Evolutionary conservation across 1,140 invertebrate species (phyloP).

Genomic region (Drosophila virilis): DNA sequence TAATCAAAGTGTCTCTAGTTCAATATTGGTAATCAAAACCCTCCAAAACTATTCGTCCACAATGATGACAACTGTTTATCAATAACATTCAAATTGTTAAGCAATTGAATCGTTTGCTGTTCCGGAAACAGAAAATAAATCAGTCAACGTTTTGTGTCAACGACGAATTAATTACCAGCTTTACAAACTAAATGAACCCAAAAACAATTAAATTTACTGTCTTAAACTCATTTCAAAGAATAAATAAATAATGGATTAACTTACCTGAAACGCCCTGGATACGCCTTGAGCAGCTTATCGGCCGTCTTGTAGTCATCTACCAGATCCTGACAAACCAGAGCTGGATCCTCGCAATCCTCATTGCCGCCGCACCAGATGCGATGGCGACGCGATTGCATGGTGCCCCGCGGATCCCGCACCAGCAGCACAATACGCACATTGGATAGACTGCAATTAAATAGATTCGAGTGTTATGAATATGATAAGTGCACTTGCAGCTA

Average conservation of each 20-base stretch:
- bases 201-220: too few relatives aligned
- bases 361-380: conserved; percentile 93
- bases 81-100: too few relatives aligned
- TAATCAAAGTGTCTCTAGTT: too few relatives aligned
- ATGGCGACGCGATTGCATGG: conserved; percentile 93
- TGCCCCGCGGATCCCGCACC: conserved; percentile 93
- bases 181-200: too few relatives aligned
- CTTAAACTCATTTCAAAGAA: too few relatives aligned
- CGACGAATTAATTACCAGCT: too few relatives aligned
- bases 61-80: too few relatives aligned
- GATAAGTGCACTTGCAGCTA: conserved; percentile 36
- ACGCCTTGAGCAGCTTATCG: conserved; percentile 87
- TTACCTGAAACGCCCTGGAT: conserved; percentile 90
- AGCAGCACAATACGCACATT: conserved; percentile 91
- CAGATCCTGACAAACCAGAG: conserved; percentile 91
- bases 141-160: too few relatives aligned
- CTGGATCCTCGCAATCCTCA: conserved; percentile 92
- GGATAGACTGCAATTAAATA: conserved; percentile 85
- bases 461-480: conserved; percentile 18
- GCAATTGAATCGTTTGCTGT: too few relatives aligned
- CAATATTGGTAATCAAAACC: too few relatives aligned
- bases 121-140: too few relatives aligned
- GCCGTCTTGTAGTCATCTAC: conserved; percentile 92
- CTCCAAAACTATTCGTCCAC: too few relatives aligned
- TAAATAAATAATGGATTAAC: conserved; percentile 2